Evolutionary conservation across 2,113 vertebrate genomes (phyloP), one percentile per base, ranked within the genome.

Genomic region (Misgurnus anguillicaudatus): DNA sequence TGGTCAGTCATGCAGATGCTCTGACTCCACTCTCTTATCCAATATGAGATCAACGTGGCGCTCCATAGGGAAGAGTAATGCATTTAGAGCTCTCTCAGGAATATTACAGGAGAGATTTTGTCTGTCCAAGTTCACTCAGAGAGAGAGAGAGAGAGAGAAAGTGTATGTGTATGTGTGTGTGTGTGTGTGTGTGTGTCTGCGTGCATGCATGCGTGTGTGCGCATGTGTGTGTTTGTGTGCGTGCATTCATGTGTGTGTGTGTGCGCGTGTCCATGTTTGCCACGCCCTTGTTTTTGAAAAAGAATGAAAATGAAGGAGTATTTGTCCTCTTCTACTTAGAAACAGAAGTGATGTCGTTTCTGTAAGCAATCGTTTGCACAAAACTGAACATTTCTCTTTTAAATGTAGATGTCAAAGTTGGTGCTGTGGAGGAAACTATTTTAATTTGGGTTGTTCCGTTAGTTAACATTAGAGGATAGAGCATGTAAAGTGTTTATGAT

Each of bases 1-100:
- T 68, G 79, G 41, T 21, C 71, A 71, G 48, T n/a, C 62, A 64
- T 64, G 45, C 68, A 72, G 65, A 72, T 16, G 19, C 38, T 55
- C 75, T 72, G 62, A 21, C 55, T 51, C 1, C 75, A 47, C 82
- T 62, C 67, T 65, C 67, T 68, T 13, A 81, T 63, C 72, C 67
- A 82, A 45, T 77, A 70, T 69, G 58, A 75, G 63, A 31, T 65
- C 57, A 31, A 19, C 16, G 69, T 55, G 64, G n/a, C 31, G 62
- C 66, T 64, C 72, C 71, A 73, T 53, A 58, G 78, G 66, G 71
- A 36, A 79, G 80, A 69, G 63, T 82, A 85, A 85, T 85, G 77
- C 74, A 77, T 85, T 80, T 80, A 63, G n/a, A 71, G 66, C 55
- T 67, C 78, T 77, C 60, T 36, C 55, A 85, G 78, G 67, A 80